These are phyloP conservation scores for Lasiurus cinereus DNA, from an alignment of 2,113 vertebrate genomes.

Conservation along the genomic window DNA sequence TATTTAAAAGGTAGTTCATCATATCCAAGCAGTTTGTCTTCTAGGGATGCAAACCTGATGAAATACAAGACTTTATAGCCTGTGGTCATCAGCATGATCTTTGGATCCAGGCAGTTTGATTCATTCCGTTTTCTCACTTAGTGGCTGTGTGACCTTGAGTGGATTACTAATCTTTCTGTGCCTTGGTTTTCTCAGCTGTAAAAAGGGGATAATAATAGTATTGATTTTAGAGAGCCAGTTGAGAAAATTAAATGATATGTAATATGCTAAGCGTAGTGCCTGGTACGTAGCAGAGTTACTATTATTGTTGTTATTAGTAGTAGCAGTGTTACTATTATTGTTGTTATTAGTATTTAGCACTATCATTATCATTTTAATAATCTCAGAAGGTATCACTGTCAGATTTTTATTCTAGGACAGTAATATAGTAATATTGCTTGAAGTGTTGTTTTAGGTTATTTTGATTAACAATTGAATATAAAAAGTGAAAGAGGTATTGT, in stretches of 20 bases:
- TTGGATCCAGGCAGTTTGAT: background rate
- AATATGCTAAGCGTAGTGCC: background rate
- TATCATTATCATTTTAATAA: constrained; percentile 24
- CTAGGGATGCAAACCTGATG: background rate
- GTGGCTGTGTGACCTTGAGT: background rate
- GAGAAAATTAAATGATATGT: background rate
- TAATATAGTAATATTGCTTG: background rate
- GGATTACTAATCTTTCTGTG: background rate
- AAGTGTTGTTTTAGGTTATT: background rate
- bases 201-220: background rate
- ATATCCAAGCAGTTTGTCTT: background rate
- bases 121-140: constrained; percentile 14
- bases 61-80: background rate
- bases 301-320: background rate
- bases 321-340: background rate
- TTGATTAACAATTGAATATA: background rate
- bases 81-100: background rate
- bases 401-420: background rate
- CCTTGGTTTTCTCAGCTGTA: constrained; percentile 3
- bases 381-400: background rate
- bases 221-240: background rate
- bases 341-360: background rate
- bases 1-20: background rate
- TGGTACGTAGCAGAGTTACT: background rate
- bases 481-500: background rate